Percentiles rank a stretch among this genome's conserved stretches.
Evolutionary conservation across 2,113 vertebrate species (phyloP).

Genomic region (Tetrax tetrax): DNA sequence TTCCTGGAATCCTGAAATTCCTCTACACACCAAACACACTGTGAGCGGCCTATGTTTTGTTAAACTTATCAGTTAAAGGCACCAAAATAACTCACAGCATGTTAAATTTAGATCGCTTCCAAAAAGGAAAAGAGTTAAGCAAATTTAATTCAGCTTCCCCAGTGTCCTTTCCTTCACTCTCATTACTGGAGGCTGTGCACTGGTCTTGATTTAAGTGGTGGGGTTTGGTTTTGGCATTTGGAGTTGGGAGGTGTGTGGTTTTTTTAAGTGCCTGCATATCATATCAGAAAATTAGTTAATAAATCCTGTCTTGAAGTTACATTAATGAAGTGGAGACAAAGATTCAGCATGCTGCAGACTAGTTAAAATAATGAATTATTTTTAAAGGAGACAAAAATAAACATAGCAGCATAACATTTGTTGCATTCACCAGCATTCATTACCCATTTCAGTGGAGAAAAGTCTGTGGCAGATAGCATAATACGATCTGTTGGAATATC

Average conservation of each 20-base stretch:
- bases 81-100: constrained; percentile 47
- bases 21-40: neutral
- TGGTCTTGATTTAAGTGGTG: neutral
- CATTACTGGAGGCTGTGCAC: neutral
- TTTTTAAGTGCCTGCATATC: constrained; percentile 11
- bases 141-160: neutral
- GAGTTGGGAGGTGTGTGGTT: neutral
- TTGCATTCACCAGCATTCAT: neutral
- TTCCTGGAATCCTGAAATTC: constrained; percentile 57
- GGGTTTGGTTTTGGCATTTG: neutral
- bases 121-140: constrained; percentile 61
- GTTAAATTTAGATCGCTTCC: constrained; percentile 65
- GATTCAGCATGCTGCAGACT: neutral
- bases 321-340: constrained; percentile 40
- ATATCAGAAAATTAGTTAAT: constrained; percentile 28
- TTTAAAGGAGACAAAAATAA: constrained; percentile 40
- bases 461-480: neutral
- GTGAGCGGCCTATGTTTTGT: neutral
- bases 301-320: neutral
- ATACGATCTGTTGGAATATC: neutral
- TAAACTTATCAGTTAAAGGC: constrained; percentile 46
- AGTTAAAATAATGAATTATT: constrained; percentile 1
- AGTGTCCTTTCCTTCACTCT: neutral
- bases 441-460: neutral
- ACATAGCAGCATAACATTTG: neutral